phyloP scores from a whole-genome alignment of 2,113 vertebrate genomes.

The Colius striatus region DNA sequence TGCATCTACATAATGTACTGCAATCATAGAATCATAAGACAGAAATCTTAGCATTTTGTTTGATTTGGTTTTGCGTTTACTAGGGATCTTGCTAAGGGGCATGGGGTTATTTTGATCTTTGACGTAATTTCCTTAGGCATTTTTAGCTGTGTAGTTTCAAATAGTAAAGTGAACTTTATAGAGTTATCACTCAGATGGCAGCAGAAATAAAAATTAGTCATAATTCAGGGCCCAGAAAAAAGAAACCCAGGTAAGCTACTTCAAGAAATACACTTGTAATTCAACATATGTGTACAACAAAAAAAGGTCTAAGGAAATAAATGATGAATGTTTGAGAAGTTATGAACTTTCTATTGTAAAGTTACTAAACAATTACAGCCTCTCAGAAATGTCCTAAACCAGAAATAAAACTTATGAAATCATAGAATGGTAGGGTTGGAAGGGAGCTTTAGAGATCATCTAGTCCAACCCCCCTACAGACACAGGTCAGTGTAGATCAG shows the following conservation, averaged over 20 bases:
- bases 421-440: too few relatives aligned
- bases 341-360: background rate
- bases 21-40: background rate
- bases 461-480: too few relatives aligned
- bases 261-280: background rate
- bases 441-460: too few relatives aligned
- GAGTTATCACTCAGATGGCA: conserved; percentile 43
- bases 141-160: background rate
- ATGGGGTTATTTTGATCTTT: background rate
- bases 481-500: too few relatives aligned
- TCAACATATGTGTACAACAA: background rate
- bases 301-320: background rate
- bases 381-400: background rate
- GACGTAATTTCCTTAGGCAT: background rate
- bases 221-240: conserved; percentile 44
- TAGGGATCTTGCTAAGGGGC: background rate
- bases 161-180: background rate
- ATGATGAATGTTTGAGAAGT: conserved; percentile 15
- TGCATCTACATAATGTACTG: background rate
- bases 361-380: background rate
- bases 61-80: background rate
- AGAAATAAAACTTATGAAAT: background rate
- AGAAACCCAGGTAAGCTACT: conserved; percentile 40
- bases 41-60: background rate
- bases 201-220: conserved; percentile 46